phyloP scores from a whole-genome alignment of 2,888 invertebrate species.

The Conomelus anceps region DNA sequence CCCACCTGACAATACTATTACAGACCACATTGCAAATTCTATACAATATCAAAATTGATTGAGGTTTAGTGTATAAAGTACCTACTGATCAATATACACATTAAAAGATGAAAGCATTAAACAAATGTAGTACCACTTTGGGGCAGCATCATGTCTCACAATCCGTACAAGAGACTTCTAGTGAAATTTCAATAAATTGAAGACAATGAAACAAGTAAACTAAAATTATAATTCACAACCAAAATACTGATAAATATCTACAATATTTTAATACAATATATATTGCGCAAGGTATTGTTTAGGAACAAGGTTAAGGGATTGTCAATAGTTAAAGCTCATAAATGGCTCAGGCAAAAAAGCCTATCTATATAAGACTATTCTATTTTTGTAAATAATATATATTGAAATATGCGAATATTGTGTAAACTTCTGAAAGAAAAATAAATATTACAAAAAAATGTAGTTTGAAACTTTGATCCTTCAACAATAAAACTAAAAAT shows the following conservation, averaged over 20 bases:
- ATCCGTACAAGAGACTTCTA: background rate
- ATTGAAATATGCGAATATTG: background rate
- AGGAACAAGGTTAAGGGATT: background rate
- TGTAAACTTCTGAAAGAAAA: background rate
- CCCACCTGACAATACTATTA: background rate
- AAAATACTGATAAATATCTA: background rate
- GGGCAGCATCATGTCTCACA: background rate
- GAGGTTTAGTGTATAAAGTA: background rate
- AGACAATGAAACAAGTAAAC: background rate
- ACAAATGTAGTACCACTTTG: background rate
- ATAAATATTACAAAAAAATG: background rate
- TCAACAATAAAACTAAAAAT: background rate
- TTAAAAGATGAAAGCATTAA: background rate
- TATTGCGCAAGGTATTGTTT: background rate
- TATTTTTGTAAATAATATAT: background rate
- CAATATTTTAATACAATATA: background rate
- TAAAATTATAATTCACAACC: background rate
- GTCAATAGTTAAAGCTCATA: background rate
- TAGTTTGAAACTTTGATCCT: background rate
- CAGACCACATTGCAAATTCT: background rate
- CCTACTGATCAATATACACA: background rate
- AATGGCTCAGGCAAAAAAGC: background rate
- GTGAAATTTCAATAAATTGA: background rate
- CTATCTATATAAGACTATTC: background rate
- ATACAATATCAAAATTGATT: background rate